Conservation (phyloP, 2,797 vertebrate genomes). For the Gallinago solitaria region DNA sequence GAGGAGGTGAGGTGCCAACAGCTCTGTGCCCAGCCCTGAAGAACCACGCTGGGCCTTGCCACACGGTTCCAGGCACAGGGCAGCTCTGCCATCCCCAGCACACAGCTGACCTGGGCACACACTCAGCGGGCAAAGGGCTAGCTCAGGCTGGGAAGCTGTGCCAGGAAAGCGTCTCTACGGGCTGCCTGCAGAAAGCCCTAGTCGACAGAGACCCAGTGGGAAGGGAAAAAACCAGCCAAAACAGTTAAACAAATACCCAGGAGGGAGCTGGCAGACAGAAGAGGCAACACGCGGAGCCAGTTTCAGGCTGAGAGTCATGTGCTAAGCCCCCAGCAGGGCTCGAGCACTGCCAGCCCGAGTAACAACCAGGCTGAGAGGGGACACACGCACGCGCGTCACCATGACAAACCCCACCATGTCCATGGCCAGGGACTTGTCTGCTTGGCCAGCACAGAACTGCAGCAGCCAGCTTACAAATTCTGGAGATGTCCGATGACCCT, state of each 20-base stretch:
- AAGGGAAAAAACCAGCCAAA: not conserved
- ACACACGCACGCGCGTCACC: not conserved
- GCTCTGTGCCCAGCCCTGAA: not conserved
- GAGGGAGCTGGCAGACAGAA: constrained; percentile 42
- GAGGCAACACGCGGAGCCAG: not conserved
- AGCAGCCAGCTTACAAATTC: not conserved
- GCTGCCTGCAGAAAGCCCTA: not conserved
- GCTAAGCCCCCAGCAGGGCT: constrained; percentile 25
- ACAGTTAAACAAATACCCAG: constrained; percentile 52
- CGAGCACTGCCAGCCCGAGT: not conserved
- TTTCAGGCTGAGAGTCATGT: constrained; percentile 36
- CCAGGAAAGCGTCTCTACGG: not conserved
- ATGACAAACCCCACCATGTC: not conserved
- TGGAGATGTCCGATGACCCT: not conserved
- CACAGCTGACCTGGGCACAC: not conserved
- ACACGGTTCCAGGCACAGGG: not conserved
- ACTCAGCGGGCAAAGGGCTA: not conserved
- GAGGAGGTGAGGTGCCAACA: not conserved
- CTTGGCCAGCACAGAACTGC: not conserved
- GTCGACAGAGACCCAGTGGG: constrained; percentile 11
- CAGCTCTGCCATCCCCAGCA: not conserved
- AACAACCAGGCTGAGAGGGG: not conserved
- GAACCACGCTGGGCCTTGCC: too few species aligned
- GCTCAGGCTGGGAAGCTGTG: not conserved
- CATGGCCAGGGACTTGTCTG: not conserved